Evolutionary conservation across 1,140 invertebrate genomes (phyloP).

Genomic region (Asbolus verrucosus): DNA sequence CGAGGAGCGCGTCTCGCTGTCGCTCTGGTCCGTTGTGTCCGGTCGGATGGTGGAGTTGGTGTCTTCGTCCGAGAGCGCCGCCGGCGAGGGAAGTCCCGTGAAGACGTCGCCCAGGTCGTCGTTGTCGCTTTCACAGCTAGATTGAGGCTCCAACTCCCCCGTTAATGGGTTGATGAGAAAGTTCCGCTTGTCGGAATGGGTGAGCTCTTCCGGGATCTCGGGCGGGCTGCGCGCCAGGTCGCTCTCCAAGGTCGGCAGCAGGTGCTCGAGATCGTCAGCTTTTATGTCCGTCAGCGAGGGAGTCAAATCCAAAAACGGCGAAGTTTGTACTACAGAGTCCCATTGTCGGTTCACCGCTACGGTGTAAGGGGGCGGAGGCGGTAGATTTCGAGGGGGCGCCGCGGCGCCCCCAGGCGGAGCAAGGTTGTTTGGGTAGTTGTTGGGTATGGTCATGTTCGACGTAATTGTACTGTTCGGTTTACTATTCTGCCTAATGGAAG

Average conservation of each 20-base stretch:
- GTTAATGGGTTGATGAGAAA: constrained; percentile 90
- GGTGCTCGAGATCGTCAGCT: constrained; percentile 72
- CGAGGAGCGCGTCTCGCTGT: constrained; percentile 73
- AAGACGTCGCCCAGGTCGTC: constrained; percentile 63
- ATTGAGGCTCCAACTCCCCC: constrained; percentile 84
- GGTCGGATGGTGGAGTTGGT: constrained; percentile 63
- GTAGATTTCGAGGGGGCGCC: constrained; percentile 41
- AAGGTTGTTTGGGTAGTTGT: constrained; percentile 43
- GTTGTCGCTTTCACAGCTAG: constrained; percentile 67
- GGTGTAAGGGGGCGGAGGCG: constrained; percentile 53
- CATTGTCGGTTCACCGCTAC: constrained; percentile 54
- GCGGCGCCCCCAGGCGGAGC: neutral
- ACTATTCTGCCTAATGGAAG: constrained; percentile 53
- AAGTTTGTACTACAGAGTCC: constrained; percentile 57
- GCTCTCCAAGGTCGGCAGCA: constrained; percentile 69
- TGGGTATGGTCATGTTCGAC: constrained; percentile 6
- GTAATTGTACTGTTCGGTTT: constrained; percentile 52
- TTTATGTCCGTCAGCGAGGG: constrained; percentile 67
- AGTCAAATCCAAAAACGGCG: constrained; percentile 60
- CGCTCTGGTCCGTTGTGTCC: constrained; percentile 70
- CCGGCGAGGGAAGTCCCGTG: constrained; percentile 60
- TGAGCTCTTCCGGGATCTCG: constrained; percentile 58
- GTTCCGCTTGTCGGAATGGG: constrained; percentile 70
- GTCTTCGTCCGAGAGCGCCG: constrained; percentile 60
- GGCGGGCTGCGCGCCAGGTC: constrained; percentile 59